Conservation (phyloP, 2,113 vertebrate genomes). For the Lagenorhynchus albirostris region DNA sequence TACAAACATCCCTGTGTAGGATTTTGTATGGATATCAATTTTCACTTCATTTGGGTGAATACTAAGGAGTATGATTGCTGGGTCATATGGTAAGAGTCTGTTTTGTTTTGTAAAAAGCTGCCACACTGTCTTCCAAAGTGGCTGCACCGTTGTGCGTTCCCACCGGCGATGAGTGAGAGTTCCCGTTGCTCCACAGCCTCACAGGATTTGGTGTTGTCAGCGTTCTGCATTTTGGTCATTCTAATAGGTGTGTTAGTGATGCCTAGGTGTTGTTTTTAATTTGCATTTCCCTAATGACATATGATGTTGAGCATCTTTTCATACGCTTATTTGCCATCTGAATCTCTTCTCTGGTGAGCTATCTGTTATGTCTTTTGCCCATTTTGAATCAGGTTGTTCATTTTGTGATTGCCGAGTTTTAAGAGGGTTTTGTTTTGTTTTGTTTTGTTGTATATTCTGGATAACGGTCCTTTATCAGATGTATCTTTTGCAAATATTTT, state of each 20-base stretch:
- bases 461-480: no score
- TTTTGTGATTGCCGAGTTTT: background rate
- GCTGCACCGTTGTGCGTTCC: accelerated
- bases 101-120: background rate
- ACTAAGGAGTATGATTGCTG: background rate
- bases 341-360: background rate
- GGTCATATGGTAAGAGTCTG: background rate
- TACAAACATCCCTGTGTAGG: background rate
- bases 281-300: background rate
- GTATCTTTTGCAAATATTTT: background rate
- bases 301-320: background rate
- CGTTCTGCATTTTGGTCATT: background rate
- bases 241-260: background rate
- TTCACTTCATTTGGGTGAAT: background rate
- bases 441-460: background rate
- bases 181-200: no score
- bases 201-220: background rate
- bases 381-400: background rate
- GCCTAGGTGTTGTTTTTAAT: accelerated
- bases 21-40: background rate
- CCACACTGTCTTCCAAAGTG: background rate
- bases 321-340: background rate
- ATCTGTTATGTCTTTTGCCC: background rate
- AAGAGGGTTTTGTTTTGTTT: background rate
- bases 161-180: accelerated